These are phyloP conservation scores for Drosophila macrospina DNA, from an alignment of 2,888 invertebrate species.

Conservation along the genomic window DNA sequence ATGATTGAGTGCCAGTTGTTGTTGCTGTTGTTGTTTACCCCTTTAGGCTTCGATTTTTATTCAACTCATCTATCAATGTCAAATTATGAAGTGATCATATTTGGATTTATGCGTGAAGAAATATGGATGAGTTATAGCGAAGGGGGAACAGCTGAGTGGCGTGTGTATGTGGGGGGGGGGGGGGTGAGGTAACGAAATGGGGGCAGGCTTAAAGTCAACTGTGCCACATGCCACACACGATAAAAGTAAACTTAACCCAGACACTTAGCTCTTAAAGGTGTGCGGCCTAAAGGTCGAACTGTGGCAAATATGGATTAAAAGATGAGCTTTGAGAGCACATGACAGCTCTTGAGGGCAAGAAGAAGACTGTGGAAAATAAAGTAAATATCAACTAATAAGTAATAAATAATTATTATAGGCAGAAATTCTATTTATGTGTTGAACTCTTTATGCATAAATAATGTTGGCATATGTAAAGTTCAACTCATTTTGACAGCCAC, in stretches of 20 bases:
- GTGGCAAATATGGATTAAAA: constrained; percentile 18
- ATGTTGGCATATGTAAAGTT: neutral
- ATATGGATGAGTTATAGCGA: constrained; percentile 13
- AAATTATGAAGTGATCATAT: constrained; percentile 86
- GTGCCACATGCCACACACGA: constrained; percentile 39
- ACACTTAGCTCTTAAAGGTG: constrained; percentile 46
- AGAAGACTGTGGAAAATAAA: neutral
- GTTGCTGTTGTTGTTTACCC: constrained; percentile 48
- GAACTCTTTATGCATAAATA: neutral
- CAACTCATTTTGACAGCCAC: neutral
- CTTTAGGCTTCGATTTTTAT: constrained; percentile 67
- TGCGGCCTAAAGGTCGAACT: constrained; percentile 28
- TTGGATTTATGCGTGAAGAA: constrained; percentile 83
- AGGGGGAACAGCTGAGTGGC: neutral
- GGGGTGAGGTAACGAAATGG: neutral
- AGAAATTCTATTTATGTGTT: too few relatives aligned
- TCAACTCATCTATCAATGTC: constrained; percentile 85
- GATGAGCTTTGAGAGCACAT: too few relatives aligned
- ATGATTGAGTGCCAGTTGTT: constrained; percentile 73
- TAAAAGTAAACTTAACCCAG: constrained; percentile 23
- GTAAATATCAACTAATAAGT: neutral
- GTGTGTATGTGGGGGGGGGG: too few relatives aligned
- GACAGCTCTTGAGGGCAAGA: too few relatives aligned
- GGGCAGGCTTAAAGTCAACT: constrained; percentile 40
- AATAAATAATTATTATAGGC: neutral